Conservation (phyloP, 2,797 vertebrate species). For the Denticeps clupeoides region DNA sequence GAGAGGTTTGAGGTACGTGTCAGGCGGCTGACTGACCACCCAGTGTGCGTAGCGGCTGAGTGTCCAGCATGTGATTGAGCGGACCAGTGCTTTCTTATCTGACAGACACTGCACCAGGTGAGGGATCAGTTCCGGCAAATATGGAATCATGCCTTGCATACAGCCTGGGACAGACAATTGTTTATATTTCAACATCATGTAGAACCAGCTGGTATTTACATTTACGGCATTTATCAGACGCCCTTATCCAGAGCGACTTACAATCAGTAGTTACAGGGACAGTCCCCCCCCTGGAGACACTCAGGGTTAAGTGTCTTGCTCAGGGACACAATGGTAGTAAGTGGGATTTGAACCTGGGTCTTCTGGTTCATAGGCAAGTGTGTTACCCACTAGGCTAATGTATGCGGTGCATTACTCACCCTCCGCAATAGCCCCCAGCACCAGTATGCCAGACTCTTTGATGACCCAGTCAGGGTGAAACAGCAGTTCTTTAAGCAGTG, state of each 20-base stretch:
- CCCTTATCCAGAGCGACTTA: no score
- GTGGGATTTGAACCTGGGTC: no score
- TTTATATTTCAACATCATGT: no score
- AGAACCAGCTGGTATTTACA: no score
- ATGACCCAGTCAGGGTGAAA: constrained; percentile 91
- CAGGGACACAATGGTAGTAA: no score
- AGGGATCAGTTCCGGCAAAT: constrained; percentile 88
- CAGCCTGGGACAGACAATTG: constrained; percentile 63
- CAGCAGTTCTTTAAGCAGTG: constrained; percentile 85
- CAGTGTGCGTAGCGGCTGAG: constrained; percentile 95
- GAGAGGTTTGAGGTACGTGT: constrained; percentile 89
- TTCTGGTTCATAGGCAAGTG: no score
- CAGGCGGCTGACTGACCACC: constrained; percentile 91
- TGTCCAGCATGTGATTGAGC: constrained; percentile 95
- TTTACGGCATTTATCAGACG: no score
- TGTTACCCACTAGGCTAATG: no score
- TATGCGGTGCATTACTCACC: neutral
- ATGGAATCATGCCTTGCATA: constrained; percentile 96
- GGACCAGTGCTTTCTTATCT: constrained; percentile 90
- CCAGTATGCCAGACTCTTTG: constrained; percentile 93
- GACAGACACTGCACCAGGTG: constrained; percentile 90
- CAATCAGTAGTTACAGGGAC: no score
- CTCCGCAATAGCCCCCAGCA: constrained; percentile 44
- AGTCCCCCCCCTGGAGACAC: no score
- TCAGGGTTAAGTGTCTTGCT: no score